These are phyloP conservation scores for Canis aureus DNA, from an alignment of 2,113 vertebrate species.

Conservation along the genomic window DNA sequence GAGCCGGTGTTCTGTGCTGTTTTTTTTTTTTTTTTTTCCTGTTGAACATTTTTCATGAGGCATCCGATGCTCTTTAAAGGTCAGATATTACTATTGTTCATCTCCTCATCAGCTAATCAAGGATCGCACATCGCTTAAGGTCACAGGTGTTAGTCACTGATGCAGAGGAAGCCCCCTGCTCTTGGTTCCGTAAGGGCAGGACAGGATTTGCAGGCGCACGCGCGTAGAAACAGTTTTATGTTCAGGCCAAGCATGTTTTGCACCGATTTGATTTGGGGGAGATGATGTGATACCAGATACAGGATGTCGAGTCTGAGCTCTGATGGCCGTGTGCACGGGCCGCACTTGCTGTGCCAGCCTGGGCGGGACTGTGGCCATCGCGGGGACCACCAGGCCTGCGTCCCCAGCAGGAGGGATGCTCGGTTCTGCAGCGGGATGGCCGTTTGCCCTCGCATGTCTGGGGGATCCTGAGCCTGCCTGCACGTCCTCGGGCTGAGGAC, in stretches of 20 bases:
- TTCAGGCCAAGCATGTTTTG: background rate
- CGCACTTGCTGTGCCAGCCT: rapidly evolving
- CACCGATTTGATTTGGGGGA: background rate
- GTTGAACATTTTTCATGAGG: background rate
- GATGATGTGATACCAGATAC: no score
- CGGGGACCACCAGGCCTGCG: rapidly evolving
- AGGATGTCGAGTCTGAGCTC: rapidly evolving
- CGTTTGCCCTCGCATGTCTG: rapidly evolving
- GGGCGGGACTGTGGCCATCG: rapidly evolving
- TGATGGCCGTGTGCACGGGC: rapidly evolving
- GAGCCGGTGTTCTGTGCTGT: background rate
- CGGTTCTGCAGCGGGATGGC: rapidly evolving
- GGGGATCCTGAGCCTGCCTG: rapidly evolving
- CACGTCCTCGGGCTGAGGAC: no score
- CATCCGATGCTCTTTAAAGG: constrained; percentile 81
- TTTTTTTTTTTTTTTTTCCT: background rate
- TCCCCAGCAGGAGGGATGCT: no score
- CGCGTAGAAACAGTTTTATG: background rate
- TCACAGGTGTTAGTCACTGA: background rate
- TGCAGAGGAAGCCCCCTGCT: background rate
- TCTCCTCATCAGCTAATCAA: constrained; percentile 80
- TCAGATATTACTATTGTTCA: constrained; percentile 69
- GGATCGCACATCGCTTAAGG: constrained; percentile 45
- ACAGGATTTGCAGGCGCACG: background rate
- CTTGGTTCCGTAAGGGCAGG: background rate